Evolutionary conservation across 2,888 invertebrate genomes (phyloP).

Genomic region (Eucera pruinosa): DNA sequence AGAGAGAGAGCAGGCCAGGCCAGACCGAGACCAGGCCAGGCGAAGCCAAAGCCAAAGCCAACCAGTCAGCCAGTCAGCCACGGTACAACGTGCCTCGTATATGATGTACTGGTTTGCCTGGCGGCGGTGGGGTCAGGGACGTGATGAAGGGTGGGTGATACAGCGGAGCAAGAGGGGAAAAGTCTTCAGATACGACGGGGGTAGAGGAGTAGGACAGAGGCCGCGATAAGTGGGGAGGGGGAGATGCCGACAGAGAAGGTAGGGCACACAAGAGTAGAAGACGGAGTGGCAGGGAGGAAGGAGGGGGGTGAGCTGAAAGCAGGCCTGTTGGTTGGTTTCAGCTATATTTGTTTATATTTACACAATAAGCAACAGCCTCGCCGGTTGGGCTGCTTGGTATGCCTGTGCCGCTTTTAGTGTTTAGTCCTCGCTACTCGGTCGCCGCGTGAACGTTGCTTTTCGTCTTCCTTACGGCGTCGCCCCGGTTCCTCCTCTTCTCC

Average conservation of each 20-base stretch:
- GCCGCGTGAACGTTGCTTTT: constrained; percentile 72
- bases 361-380: constrained; percentile 84
- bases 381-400: constrained; percentile 74
- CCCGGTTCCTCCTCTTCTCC: constrained; percentile 4
- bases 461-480: constrained; percentile 56
- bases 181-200: constrained; percentile 61
- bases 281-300: constrained; percentile 36
- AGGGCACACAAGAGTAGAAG: constrained; percentile 52
- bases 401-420: constrained; percentile 81
- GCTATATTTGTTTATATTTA: constrained; percentile 85
- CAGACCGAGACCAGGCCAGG: constrained; percentile 21
- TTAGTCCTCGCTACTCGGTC: constrained; percentile 81
- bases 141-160: constrained; percentile 64
- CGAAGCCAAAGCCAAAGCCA: too few species aligned
- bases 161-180: constrained; percentile 64
- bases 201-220: constrained; percentile 53
- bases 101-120: constrained; percentile 73
- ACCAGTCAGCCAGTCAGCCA: constrained; percentile 47
- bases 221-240: constrained; percentile 46
- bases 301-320: constrained; percentile 77
- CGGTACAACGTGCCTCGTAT: constrained; percentile 61
- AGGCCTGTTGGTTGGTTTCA: constrained; percentile 85
- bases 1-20: constrained; percentile 29
- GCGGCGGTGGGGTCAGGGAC: constrained; percentile 70
- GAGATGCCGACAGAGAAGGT: constrained; percentile 57